Percentiles rank a stretch among this genome's conserved stretches.
Conservation (phyloP, 2,797 vertebrate genomes). For the Sciaenops ocellatus region DNA sequence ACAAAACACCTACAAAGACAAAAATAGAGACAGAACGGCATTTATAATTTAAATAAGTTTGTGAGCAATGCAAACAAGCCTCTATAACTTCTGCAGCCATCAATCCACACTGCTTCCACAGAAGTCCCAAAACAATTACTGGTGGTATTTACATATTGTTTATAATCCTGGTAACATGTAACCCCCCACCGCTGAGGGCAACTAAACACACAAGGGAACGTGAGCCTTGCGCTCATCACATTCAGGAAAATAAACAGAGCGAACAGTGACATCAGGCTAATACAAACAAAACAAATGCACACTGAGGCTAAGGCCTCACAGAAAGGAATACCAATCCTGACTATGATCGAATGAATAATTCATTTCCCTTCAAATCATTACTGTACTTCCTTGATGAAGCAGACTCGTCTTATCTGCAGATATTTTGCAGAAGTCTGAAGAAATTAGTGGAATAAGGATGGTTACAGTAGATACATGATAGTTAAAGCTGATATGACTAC, state of each 20-base stretch:
- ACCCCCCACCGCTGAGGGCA: conserved; percentile 46
- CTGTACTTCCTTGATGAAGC: neutral
- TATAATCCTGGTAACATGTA: conserved; percentile 51
- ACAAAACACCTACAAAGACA: conserved; percentile 90
- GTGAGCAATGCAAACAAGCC: neutral
- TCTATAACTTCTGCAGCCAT: neutral
- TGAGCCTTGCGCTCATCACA: conserved; percentile 43
- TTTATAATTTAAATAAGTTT: conserved; percentile 29
- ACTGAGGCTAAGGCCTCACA: neutral
- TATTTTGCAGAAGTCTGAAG: neutral
- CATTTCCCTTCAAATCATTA: neutral
- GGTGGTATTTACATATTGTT: conserved; percentile 46
- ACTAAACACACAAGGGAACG: conserved; percentile 61
- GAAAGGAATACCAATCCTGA: neutral
- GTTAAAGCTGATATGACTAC: neutral
- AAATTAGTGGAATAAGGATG: neutral
- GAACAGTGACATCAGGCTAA: conserved; percentile 49
- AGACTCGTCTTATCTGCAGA: neutral
- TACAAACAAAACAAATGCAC: conserved; percentile 53
- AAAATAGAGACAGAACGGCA: conserved; percentile 28
- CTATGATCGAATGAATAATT: neutral
- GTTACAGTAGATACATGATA: neutral
- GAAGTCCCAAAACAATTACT: conserved; percentile 30
- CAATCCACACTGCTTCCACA: conserved; percentile 2
- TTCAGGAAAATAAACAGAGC: conserved; percentile 59